Evolutionary conservation across 2,888 invertebrate species (phyloP).

Genomic region (Pogonocherus hispidulus): DNA sequence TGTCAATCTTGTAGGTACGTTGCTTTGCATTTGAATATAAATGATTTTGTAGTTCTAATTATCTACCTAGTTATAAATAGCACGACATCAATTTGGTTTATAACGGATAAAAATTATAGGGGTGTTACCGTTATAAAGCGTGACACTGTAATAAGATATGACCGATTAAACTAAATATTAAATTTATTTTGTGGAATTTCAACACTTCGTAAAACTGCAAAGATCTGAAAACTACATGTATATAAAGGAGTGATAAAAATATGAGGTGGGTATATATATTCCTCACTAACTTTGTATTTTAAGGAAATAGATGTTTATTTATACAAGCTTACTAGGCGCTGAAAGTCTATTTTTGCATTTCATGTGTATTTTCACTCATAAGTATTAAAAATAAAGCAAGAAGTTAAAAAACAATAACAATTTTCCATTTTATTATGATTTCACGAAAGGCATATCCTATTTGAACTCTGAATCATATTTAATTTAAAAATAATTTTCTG

Average conservation of each 20-base stretch:
- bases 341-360: constrained; percentile 18
- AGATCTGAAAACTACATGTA: neutral
- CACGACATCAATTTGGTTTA: too few relatives aligned
- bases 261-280: neutral
- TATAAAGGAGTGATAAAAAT: neutral
- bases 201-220: neutral
- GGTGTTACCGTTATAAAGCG: too few relatives aligned
- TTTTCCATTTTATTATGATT: neutral
- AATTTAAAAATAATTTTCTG: neutral
- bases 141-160: too few relatives aligned
- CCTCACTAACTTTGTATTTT: constrained; percentile 5
- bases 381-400: constrained; percentile 11
- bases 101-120: too few relatives aligned
- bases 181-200: too few relatives aligned
- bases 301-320: constrained; percentile 17
- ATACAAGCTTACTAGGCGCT: neutral
- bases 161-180: too few relatives aligned
- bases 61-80: too few relatives aligned
- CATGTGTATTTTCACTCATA: constrained; percentile 14
- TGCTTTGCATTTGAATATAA: too few relatives aligned
- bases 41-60: too few relatives aligned
- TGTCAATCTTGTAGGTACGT: too few relatives aligned
- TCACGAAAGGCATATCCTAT: neutral
- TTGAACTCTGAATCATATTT: neutral
- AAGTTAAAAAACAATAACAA: constrained; percentile 13